Evolutionary conservation across 1,140 invertebrate species (phyloP), one percentile per base, ranked within the genome.

Genomic region (Heterodera schachtii): DNA sequence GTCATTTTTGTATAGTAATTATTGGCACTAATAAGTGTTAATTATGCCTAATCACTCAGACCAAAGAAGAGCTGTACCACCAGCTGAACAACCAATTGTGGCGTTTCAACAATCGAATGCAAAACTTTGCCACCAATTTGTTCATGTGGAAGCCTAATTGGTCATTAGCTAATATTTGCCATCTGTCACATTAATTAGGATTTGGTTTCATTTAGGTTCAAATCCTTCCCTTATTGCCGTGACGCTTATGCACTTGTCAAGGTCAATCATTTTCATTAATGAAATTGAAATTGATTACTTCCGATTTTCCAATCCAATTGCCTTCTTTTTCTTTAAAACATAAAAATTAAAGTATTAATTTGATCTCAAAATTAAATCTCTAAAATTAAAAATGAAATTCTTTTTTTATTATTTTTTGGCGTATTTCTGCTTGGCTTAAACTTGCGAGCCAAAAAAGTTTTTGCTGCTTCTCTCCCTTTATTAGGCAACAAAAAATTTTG

Each of bases 71-170:
- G 2, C 80, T 31, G 16, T 81, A 70, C n/a, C 81, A 57, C 19
- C 44, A 52, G 46, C 19, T 78, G 16, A 81, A 67, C 41, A 66
- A 66, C 16, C 73, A 64, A 41, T 60, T 78, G 67, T 81, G 79
- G 71, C 74, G 52, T 75, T 73, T 77, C 41, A 77, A 78, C 70
- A 81, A 81, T 47, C 49, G 67, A 41, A 77, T 81, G 79, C 79
- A 81, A 75, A 81, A 52, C 31, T 78, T 78, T 49, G n/a, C 64
- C 7, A 78, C 77, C n/a, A 78, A 78, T 69, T 69, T 81, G 49
- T 71, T 81, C 46, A 64, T 81, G 71, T 64, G 67, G 79, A 71
- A 60, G 41, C 79, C 79, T 2, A 31, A 73, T 16, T 57, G 60
- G 49, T 47, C 49, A 3, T 13, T 2, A 5, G n/a, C 49, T 52